Evolutionary conservation across 2,888 invertebrate genomes (phyloP), one percentile per base, ranked within the genome.

Genomic region (Malacosoma neustria): DNA sequence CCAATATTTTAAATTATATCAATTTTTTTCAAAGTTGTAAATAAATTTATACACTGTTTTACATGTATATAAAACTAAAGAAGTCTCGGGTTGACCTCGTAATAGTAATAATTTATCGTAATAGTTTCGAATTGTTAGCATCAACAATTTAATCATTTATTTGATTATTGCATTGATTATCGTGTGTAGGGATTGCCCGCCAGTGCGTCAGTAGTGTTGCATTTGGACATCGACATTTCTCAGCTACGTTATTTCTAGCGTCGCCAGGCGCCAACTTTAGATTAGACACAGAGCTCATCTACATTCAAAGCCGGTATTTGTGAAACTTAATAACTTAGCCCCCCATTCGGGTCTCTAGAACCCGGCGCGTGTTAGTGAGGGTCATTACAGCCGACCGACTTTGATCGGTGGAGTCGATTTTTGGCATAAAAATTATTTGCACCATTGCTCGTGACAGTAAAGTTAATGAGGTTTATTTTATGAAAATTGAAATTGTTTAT

Each of bases 171-270:
- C n/a, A n/a, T n/a, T n/a, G n/a, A n/a, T n/a, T n/a, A n/a, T n/a
- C n/a, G n/a, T n/a, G n/a, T n/a, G n/a, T n/a, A n/a, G 63, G 61
- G 57, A 62, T 63, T 42, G 59, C 56, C 62, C 61, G 64, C 53
- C 63, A 54, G 50, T 62, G 63, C 63, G 63, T 68, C 72, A 71
- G 51, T 50, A 49, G 40, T 35, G 51, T 53, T 64, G 58, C 62
- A 65, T 72, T 61, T 68, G 67, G 61, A 57, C 66, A 68, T 72
- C 73, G 80, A 75, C 76, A 72, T 73, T 72, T 72, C 55, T 69
- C 56, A 61, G 70, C 66, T 64, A 49, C 61, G 72, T 72, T 81
- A 81, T 82, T 84, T 79, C 70, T 73, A 73, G 72, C 70, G 48
- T 44, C 58, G 62, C 54, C 61, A 57, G 68, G 66, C 72, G 75